These are phyloP conservation scores for Thamnophis sirtalis DNA, from an alignment of 2,113 vertebrate genomes.

Conservation along the genomic window DNA sequence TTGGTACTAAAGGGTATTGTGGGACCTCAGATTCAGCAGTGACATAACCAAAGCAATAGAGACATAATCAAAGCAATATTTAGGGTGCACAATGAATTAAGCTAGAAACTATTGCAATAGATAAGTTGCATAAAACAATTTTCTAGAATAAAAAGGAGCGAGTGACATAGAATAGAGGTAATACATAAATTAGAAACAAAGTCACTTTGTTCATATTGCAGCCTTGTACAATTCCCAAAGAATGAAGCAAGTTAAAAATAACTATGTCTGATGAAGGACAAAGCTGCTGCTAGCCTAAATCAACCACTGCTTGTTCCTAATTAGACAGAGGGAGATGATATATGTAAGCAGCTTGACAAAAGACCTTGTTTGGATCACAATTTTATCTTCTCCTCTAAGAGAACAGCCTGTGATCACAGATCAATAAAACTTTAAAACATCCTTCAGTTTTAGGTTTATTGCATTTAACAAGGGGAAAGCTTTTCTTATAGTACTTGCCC, in stretches of 20 bases:
- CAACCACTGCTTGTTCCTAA: background rate
- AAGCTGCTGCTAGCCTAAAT: background rate
- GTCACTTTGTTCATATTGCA: background rate
- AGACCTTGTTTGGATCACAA: background rate
- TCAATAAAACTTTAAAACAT: background rate
- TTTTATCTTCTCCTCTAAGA: background rate
- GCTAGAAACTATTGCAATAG: background rate
- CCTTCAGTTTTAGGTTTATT: background rate
- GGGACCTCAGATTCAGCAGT: background rate
- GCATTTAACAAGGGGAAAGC: background rate
- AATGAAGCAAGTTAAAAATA: background rate
- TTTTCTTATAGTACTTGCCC: background rate
- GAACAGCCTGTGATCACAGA: background rate
- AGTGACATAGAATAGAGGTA: background rate
- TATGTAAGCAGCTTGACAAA: background rate
- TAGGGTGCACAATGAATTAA: background rate
- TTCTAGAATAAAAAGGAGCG: background rate
- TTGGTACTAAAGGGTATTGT: background rate
- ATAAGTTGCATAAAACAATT: background rate
- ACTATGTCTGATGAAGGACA: background rate
- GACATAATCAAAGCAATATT: background rate
- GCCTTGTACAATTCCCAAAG: background rate
- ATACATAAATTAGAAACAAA: background rate
- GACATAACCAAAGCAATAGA: background rate
- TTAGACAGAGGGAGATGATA: background rate